Conservation (phyloP, 2,888 invertebrate genomes). For the Dione vanillae region DNA sequence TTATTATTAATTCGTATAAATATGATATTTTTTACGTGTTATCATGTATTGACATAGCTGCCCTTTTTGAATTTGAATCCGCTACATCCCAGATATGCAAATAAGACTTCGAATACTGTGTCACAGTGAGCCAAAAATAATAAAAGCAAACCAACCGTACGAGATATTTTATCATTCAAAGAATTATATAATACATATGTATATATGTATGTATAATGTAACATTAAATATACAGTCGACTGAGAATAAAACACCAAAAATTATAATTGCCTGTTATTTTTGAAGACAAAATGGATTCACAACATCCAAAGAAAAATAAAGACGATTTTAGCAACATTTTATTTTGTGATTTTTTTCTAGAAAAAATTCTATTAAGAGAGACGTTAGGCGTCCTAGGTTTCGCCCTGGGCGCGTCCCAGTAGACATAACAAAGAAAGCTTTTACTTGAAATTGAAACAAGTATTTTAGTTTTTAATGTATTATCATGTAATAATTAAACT, state of each 20-base stretch:
- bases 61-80: background rate
- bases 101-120: background rate
- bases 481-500: background rate
- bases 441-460: constrained; percentile 12
- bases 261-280: constrained; percentile 23
- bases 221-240: constrained; percentile 13
- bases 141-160: background rate
- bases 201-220: background rate
- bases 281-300: constrained; percentile 15
- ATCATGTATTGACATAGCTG: background rate
- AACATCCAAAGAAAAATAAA: constrained; percentile 18
- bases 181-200: background rate
- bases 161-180: constrained; percentile 1
- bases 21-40: background rate
- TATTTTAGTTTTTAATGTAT: constrained; percentile 5
- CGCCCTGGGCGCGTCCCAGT: constrained; percentile 19
- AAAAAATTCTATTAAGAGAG: constrained; percentile 17
- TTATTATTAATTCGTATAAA: too few species aligned
- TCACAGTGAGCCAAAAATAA: background rate
- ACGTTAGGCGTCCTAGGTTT: constrained; percentile 18
- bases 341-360: constrained; percentile 13
- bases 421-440: constrained; percentile 22
- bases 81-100: constrained; percentile 8
- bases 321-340: constrained; percentile 4
- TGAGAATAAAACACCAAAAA: background rate